phyloP scores from a whole-genome alignment of 2,888 invertebrate genomes.

The Catocala fraxini region DNA sequence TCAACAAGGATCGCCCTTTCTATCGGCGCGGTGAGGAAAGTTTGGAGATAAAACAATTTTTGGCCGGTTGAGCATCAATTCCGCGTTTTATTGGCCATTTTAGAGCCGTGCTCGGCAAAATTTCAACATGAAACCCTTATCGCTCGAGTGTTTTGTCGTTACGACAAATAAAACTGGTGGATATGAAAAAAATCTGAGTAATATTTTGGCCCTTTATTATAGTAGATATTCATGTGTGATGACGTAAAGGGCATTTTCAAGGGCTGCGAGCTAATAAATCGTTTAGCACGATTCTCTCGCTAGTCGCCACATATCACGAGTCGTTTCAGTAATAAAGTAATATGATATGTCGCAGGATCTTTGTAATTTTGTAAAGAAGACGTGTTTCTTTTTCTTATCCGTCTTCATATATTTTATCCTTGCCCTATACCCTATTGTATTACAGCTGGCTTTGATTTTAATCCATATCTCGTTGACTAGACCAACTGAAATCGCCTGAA shows the following conservation, averaged over 20 bases:
- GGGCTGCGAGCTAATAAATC: conserved; percentile 31
- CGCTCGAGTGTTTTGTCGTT: conserved; percentile 53
- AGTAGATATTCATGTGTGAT: conserved; percentile 37
- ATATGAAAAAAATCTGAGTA: conserved; percentile 43
- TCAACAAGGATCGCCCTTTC: conserved; percentile 71
- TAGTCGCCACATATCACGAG: not conserved
- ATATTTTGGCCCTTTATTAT: conserved; percentile 42
- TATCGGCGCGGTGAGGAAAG: conserved; percentile 61
- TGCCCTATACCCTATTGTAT: too few species aligned
- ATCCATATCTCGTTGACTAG: too few species aligned
- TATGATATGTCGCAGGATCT: conserved; percentile 1
- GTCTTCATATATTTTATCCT: too few species aligned
- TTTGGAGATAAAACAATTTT: conserved; percentile 75
- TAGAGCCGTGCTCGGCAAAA: conserved; percentile 49
- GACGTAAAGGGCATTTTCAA: conserved; percentile 28
- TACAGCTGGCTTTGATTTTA: too few species aligned
- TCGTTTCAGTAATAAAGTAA: conserved; percentile 1
- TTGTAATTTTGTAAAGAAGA: too few species aligned
- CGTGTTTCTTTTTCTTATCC: too few species aligned
- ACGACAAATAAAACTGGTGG: conserved; percentile 54
- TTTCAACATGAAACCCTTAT: conserved; percentile 52
- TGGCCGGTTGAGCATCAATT: conserved; percentile 62
- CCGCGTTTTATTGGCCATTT: conserved; percentile 60
- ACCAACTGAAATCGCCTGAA: too few species aligned
- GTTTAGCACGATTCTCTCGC: conserved; percentile 9